A percentile compares a stretch with the other conserved stretches of the same genome.
Conservation (phyloP, 2,113 vertebrate species). For the Tringa solitaria region DNA sequence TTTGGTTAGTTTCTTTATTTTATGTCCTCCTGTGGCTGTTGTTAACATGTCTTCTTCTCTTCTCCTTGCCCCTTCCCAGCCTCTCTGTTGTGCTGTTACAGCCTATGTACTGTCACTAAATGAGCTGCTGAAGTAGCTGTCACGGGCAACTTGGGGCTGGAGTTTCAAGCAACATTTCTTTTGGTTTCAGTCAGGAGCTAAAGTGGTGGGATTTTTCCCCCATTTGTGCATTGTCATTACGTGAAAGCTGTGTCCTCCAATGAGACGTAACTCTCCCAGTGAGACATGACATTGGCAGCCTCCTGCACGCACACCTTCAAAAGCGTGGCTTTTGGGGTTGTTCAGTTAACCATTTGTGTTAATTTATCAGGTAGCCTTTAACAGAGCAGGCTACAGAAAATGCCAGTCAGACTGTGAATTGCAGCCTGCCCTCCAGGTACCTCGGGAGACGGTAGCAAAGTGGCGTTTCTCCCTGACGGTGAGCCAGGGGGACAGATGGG, state of each 20-base stretch:
- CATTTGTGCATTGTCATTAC: neutral
- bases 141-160: neutral
- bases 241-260: neutral
- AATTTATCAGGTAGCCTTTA: neutral
- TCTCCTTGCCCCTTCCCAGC: neutral
- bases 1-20: neutral
- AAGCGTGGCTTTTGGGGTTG: neutral
- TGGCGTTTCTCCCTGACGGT: neutral
- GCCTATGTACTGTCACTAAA: neutral
- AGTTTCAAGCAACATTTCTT: neutral
- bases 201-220: neutral
- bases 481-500: neutral
- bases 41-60: neutral
- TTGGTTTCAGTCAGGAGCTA: neutral
- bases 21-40: neutral
- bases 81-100: neutral
- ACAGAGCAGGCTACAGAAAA: neutral
- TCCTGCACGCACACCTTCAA: neutral
- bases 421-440: neutral
- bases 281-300: neutral
- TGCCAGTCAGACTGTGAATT: neutral
- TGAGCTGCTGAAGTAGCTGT: neutral
- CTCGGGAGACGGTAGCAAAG: neutral
- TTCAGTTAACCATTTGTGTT: neutral
- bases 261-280: neutral